A percentile compares a stretch with the other conserved stretches of the same genome.
These are phyloP conservation scores for Choloepus didactylus DNA, from an alignment of 2,797 vertebrate genomes.

Conservation along the genomic window DNA sequence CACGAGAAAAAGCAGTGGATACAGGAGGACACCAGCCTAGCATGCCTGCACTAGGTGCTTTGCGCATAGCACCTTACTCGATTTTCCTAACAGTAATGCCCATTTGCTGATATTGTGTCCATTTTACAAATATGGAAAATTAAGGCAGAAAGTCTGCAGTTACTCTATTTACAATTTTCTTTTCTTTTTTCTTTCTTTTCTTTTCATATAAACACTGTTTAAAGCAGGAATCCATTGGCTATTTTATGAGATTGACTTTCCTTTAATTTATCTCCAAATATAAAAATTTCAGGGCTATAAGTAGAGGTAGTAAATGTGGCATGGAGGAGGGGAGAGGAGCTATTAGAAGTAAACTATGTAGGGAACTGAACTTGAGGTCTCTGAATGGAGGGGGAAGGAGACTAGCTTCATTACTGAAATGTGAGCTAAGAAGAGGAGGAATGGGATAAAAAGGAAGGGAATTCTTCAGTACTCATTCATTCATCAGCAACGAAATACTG, in stretches of 20 bases:
- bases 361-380: neutral
- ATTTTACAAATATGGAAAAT: no score
- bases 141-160: neutral
- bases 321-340: neutral
- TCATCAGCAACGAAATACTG: neutral
- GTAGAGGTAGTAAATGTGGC: neutral
- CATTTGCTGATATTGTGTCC: accelerated
- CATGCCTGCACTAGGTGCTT: accelerated
- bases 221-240: neutral
- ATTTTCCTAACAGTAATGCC: neutral
- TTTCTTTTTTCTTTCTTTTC: no score
- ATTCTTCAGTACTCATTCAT: neutral
- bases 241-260: neutral
- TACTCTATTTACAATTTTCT: accelerated
- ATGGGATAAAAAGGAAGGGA: neutral
- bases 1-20: neutral
- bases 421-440: neutral
- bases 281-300: neutral
- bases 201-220: accelerated
- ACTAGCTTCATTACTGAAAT: neutral
- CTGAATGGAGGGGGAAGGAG: neutral
- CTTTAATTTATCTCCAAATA: neutral
- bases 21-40: no score
- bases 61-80: accelerated
- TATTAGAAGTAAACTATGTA: neutral